Evolutionary conservation across 2,797 vertebrate genomes (phyloP), one percentile per base, ranked within the genome.

Genomic region (Liasis olivaceus): DNA sequence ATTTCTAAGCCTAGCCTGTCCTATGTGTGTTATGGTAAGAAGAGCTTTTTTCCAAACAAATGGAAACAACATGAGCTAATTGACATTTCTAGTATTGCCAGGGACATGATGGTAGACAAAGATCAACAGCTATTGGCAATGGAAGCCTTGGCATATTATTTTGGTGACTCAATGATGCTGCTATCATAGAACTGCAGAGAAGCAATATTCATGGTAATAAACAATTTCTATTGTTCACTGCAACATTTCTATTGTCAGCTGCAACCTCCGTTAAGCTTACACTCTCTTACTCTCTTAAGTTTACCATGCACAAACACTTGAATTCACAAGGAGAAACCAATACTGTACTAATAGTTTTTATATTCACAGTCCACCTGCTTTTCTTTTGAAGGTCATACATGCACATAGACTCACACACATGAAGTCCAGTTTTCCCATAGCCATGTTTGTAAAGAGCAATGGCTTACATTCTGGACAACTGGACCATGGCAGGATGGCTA

Each of bases 121-220:
- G 31, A 31, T n/a, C 15, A 59, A 63, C 22, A 51, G 22, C 90
- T 90, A 60, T 47, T 91, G 63, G 22, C 36, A 59, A 89, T 91
- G 28, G 24, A 90, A 85, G 5, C 20, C 59, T 72, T 17, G 69
- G 36, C 94, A 0, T 22, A 24, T 1, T 91, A 54, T 66, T 60
- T 95, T 93, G 20, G 0, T 93, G 5, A 91, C 11, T 26, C 58
- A 63, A 1, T 54, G 26, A 69, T 72, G 26, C 51, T 91, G 4
- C 87, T 91, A 85, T 42, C 47, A 90, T 42, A 4, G 60, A n/a
- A 56, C 0, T 88, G 89, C 90, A 84, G 81, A 87, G 58, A 72
- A 24, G 13, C 89, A 94, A 69, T 2, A 63, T n/a, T 56, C 0
- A 0, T 13, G 84, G 28, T 66, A 92, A 56, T 31, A 42, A 91